Percentiles rank a stretch among this genome's conserved stretches.
Evolutionary conservation across 2,113 vertebrate species (phyloP).

Genomic region (Stictonetta naevosa): DNA sequence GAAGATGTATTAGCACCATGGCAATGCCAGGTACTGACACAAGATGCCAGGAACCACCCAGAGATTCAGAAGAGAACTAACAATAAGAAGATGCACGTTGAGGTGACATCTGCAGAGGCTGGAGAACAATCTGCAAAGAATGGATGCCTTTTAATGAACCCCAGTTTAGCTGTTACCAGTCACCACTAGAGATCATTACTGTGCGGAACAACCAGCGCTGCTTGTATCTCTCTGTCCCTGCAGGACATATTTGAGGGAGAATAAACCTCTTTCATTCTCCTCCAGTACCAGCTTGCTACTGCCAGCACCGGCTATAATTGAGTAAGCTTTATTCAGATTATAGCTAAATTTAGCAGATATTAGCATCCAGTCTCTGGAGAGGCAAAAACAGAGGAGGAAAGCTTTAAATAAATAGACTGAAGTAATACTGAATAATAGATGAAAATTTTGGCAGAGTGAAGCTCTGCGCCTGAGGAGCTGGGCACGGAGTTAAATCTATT

Average conservation of each 20-base stretch:
- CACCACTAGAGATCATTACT: not conserved
- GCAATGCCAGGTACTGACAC: not conserved
- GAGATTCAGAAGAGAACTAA: not conserved
- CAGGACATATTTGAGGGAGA: not conserved
- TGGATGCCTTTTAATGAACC: not conserved
- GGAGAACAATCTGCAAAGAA: not conserved
- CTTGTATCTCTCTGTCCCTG: not conserved
- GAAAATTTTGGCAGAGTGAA: not conserved
- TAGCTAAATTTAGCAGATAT: constrained; percentile 6
- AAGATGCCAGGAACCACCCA: not conserved
- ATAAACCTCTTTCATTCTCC: not conserved
- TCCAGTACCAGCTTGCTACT: not conserved
- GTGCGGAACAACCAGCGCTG: not conserved
- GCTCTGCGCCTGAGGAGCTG: not conserved
- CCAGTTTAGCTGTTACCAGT: not conserved
- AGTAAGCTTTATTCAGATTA: not conserved
- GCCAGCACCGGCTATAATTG: not conserved
- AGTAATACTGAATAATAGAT: not conserved
- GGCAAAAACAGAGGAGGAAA: not conserved
- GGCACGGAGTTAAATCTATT: not conserved
- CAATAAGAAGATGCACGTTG: not conserved
- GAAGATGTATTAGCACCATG: not conserved
- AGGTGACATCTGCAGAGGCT: not conserved
- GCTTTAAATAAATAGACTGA: constrained; percentile 1
- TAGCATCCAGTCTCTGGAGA: not conserved